These are phyloP conservation scores for Poecilia latipinna DNA, from an alignment of 2,113 vertebrate species.

Conservation along the genomic window DNA sequence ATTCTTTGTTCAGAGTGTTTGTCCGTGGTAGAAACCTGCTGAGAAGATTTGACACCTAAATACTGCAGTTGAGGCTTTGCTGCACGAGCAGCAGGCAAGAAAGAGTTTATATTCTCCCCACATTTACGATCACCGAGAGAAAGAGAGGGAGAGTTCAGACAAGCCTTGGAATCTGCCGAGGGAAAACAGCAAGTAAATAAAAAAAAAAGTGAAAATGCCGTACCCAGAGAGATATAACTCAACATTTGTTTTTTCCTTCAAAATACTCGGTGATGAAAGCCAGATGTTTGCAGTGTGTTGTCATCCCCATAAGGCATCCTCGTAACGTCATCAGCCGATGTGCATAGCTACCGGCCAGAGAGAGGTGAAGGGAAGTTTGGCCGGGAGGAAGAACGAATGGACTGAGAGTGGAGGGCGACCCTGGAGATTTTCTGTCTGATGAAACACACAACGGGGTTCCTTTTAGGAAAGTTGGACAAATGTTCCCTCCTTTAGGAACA, in stretches of 20 bases:
- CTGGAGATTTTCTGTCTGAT: conserved; percentile 49
- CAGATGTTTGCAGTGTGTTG: conserved; percentile 70
- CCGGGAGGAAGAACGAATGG: conserved; percentile 38
- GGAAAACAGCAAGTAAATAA: conserved; percentile 5
- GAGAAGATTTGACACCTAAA: conserved; percentile 11
- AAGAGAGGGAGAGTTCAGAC: conserved; percentile 37
- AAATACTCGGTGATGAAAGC: conserved; percentile 58
- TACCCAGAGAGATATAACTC: conserved; percentile 45
- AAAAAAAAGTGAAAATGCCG: conserved; percentile 35
- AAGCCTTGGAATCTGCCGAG: conserved; percentile 34
- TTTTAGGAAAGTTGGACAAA: conserved; percentile 36
- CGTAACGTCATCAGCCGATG: conserved; percentile 65
- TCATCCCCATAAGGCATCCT: conserved; percentile 60
- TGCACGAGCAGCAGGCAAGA: conserved; percentile 12
- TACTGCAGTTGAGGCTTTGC: neutral
- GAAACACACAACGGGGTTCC: conserved; percentile 53
- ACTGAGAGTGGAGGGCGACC: conserved; percentile 32
- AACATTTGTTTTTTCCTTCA: conserved; percentile 27
- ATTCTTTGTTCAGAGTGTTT: conserved; percentile 6
- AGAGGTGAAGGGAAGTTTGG: conserved; percentile 41
- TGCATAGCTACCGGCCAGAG: conserved; percentile 55
- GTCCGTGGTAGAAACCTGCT: conserved; percentile 19
- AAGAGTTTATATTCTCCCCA: conserved; percentile 22
- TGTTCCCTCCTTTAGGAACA: conserved; percentile 1
- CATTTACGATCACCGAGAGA: conserved; percentile 32